phyloP scores from a whole-genome alignment of 2,888 invertebrate species.

The Tanypteryx hageni region DNA sequence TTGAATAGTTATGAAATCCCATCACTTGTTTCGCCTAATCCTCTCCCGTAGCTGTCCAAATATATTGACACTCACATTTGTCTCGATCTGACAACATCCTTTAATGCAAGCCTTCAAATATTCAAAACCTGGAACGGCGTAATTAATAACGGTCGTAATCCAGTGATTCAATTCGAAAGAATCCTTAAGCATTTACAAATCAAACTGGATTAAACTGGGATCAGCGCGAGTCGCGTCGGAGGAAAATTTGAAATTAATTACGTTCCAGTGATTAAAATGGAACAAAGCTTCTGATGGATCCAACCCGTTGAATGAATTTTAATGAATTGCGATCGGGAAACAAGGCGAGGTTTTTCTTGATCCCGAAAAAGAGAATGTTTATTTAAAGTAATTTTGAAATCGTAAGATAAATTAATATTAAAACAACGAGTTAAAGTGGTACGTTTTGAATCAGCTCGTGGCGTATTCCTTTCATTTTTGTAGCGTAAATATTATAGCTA shows the following conservation, averaged over 20 bases:
- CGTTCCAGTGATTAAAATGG: slow-evolving; percentile 28
- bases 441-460: neutral
- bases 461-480: neutral
- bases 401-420: neutral
- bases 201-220: slow-evolving; percentile 34
- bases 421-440: neutral
- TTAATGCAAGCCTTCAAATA: slow-evolving; percentile 55
- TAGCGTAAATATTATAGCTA: neutral
- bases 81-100: slow-evolving; percentile 36
- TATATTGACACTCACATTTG: slow-evolving; percentile 36
- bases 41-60: slow-evolving; percentile 44
- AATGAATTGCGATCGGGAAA: neutral
- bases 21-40: slow-evolving; percentile 25
- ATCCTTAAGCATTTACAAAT: slow-evolving; percentile 41
- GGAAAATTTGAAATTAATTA: slow-evolving; percentile 54
- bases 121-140: slow-evolving; percentile 45
- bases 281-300: neutral
- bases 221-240: slow-evolving; percentile 8
- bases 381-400: too few species aligned
- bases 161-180: slow-evolving; percentile 54
- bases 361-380: too few species aligned
- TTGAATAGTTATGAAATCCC: slow-evolving; percentile 19
- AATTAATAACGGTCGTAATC: slow-evolving; percentile 54
- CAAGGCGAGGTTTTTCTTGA: neutral
- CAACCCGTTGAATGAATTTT: neutral